Evolutionary conservation across 1,140 invertebrate genomes (phyloP).

Genomic region (Episyrphus balteatus): DNA sequence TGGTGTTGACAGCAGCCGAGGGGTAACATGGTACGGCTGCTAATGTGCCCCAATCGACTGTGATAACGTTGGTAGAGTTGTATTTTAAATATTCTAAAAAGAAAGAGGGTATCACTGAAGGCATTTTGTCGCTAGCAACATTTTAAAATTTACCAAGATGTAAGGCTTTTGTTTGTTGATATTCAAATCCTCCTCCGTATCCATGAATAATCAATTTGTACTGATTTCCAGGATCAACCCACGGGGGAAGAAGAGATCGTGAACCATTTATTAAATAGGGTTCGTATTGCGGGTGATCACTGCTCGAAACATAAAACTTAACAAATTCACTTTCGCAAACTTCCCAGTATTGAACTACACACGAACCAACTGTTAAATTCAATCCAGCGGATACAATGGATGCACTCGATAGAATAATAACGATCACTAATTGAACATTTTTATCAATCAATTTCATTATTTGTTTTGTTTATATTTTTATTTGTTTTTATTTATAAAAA

Average conservation of each 20-base stretch:
- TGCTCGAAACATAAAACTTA: background rate
- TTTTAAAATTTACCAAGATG: background rate
- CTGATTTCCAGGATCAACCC: background rate
- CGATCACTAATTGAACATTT: no score
- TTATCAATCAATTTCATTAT: no score
- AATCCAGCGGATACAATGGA: background rate
- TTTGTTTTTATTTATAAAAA: no score
- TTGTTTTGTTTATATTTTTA: no score
- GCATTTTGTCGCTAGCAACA: no score
- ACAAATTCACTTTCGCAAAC: background rate
- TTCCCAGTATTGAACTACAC: background rate
- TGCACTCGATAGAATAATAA: no score
- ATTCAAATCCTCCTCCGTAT: background rate
- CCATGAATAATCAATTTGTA: background rate
- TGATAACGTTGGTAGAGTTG: conserved; percentile 26
- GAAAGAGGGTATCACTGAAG: no score
- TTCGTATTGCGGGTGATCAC: background rate
- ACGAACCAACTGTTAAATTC: background rate
- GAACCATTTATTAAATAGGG: background rate
- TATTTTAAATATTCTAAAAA: no score
- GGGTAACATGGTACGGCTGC: conserved; percentile 39
- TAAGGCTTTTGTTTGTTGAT: background rate
- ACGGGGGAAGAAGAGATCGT: background rate
- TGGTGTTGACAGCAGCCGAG: conserved; percentile 40
- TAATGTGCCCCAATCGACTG: conserved; percentile 42